Evolutionary conservation across 2,888 invertebrate species (phyloP).

Genomic region (Microctonus hyperodae): DNA sequence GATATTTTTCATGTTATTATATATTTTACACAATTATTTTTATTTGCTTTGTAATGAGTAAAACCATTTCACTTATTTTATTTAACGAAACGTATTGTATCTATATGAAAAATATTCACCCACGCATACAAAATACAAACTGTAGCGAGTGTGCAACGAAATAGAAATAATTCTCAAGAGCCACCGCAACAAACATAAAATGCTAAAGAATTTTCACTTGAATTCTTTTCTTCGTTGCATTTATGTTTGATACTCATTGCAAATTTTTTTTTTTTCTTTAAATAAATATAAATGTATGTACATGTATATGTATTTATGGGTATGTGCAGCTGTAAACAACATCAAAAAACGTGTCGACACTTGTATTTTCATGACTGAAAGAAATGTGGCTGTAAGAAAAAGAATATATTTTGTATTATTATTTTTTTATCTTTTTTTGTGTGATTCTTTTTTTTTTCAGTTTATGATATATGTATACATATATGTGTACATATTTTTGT

Average conservation of each 20-base stretch:
- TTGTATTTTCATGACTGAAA: neutral
- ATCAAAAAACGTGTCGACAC: neutral
- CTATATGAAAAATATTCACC: no score
- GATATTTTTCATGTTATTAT: neutral
- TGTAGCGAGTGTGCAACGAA: neutral
- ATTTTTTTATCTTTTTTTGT: neutral
- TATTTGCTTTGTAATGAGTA: no score
- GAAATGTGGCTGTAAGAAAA: neutral
- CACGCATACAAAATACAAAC: no score
- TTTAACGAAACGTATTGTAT: no score
- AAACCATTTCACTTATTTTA: no score
- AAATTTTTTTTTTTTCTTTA: neutral
- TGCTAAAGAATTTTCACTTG: slow-evolving; percentile 13
- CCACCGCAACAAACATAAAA: slow-evolving; percentile 14
- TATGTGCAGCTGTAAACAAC: neutral
- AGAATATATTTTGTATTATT: no score
- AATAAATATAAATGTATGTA: neutral
- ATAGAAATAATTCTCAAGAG: neutral
- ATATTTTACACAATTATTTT: no score
- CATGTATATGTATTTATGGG: neutral
- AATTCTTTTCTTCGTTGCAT: neutral
- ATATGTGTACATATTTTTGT: neutral
- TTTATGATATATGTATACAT: neutral
- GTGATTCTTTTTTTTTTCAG: neutral
- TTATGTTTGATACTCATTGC: neutral